These are phyloP conservation scores for Cotesia typhae DNA, from an alignment of 1,140 invertebrate species.

Conservation along the genomic window DNA sequence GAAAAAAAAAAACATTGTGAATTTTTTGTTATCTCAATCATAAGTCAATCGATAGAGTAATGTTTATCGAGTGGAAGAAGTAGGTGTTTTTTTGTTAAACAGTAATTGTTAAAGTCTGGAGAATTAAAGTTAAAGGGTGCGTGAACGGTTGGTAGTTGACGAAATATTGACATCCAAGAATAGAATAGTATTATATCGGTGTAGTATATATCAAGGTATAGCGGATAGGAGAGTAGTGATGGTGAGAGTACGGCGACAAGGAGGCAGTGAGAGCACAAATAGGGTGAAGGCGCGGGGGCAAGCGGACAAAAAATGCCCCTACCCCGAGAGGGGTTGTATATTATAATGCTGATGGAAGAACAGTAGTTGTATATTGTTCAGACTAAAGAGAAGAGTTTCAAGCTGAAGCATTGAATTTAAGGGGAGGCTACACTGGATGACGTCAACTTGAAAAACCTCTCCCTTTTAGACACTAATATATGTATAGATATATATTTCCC, in stretches of 20 bases:
- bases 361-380: too few species aligned
- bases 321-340: too few species aligned
- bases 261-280: too few species aligned
- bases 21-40: too few species aligned
- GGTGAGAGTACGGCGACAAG: background rate
- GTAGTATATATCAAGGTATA: background rate
- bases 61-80: background rate
- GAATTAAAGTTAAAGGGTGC: constrained; percentile 25
- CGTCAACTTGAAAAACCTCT: constrained; percentile 49
- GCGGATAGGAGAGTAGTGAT: background rate
- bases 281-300: constrained; percentile 1
- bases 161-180: constrained; percentile 64
- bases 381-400: too few species aligned
- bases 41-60: background rate
- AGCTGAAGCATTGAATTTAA: constrained; percentile 45
- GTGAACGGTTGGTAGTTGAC: constrained; percentile 56
- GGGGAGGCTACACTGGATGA: constrained; percentile 45
- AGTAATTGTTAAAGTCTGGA: background rate
- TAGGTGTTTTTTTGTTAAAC: background rate
- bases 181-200: constrained; percentile 46
- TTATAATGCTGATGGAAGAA: too few species aligned
- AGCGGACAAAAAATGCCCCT: constrained; percentile 3
- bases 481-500: background rate
- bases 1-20: too few species aligned
- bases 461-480: constrained; percentile 6